Evolutionary conservation across 2,797 vertebrate genomes (phyloP), one percentile per base, ranked within the genome.

Genomic region (Cynodonichthys magdalenae): DNA sequence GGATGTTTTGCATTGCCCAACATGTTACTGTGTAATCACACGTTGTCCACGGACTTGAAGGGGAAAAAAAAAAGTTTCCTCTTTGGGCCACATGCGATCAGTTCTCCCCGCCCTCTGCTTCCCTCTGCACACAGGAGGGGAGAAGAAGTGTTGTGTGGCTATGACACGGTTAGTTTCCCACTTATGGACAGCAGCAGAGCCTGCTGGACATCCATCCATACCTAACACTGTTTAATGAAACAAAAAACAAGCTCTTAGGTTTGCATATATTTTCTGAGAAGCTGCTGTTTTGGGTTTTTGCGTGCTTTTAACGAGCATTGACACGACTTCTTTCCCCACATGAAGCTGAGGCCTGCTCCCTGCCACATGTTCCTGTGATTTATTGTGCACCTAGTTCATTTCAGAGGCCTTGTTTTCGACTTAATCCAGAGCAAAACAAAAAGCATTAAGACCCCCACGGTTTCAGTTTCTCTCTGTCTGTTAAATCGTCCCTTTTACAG

Each of bases 111-210:
- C 69, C 54, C 56, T 6, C 52, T 20, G 27, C 77, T 63, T 53
- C 60, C 51, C 65, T 44, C 52, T 36, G 52, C 59, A 29, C 44
- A 54, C 72, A 53, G 68, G 64, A 59, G 63, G 68, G 62, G 61
- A 72, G 61, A 46, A 73, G 66, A 79, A 55, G 66, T 51, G 77
- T 81, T 72, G 75, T 81, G 71, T 83, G 81, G 63, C 71, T 75
- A 15, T 81, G 84, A 87, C 87, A 81, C 57, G 76, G 76, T 79
- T 83, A 76, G 78, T 86, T 84, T 86, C 80, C 84, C 83, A 79
- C 80, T 86, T 49, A 73, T 70, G 77, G 74, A 77, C 79, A 77
- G 69, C 54, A 71, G 49, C 54, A 71, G 49, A 64, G 79, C 68
- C 42, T 48, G 62, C 50, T 47, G 65, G 36, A 72, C 34, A 48